Conservation (phyloP, 2,797 vertebrate species). For the Lycodopsis pacificus region DNA sequence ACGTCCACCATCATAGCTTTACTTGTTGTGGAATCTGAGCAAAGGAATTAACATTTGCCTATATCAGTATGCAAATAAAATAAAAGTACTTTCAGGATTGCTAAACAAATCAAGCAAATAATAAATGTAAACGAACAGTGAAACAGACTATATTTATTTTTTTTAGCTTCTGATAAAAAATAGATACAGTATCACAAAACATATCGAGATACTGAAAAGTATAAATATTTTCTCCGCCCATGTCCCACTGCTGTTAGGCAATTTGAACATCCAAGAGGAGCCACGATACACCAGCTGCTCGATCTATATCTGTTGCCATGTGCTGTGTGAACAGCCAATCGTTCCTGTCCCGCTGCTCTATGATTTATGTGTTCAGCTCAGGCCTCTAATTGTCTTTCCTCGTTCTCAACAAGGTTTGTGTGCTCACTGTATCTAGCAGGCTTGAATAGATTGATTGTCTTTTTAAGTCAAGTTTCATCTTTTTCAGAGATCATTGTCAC, state of each 20-base stretch:
- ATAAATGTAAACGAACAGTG: not conserved
- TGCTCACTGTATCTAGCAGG: slow-evolving; percentile 13
- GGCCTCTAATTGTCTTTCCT: slow-evolving; percentile 30
- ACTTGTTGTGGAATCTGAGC: no score
- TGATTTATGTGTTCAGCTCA: slow-evolving; percentile 64
- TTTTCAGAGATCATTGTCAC: slow-evolving; percentile 15
- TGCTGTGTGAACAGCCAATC: slow-evolving; percentile 36
- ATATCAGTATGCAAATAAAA: not conserved
- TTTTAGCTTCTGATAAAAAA: not conserved
- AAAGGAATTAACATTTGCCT: not conserved
- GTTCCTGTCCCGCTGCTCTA: slow-evolving; percentile 47
- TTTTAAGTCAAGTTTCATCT: slow-evolving; percentile 13
- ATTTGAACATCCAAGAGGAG: slow-evolving; percentile 9
- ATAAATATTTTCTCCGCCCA: not conserved
- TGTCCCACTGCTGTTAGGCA: slow-evolving; percentile 16
- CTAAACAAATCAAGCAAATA: not conserved
- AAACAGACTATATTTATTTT: not conserved
- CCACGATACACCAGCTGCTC: slow-evolving; percentile 18
- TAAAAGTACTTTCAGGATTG: not conserved
- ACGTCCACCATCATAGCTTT: not conserved
- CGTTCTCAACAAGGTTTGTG: slow-evolving; percentile 22
- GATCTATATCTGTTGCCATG: slow-evolving; percentile 22
- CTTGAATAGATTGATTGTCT: slow-evolving; percentile 9
- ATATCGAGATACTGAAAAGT: not conserved
- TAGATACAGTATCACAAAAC: not conserved